A percentile compares a stretch with the other conserved stretches of the same genome.
Conservation (phyloP, 2,113 vertebrate genomes). For the Onychostruthus taczanowskii region DNA sequence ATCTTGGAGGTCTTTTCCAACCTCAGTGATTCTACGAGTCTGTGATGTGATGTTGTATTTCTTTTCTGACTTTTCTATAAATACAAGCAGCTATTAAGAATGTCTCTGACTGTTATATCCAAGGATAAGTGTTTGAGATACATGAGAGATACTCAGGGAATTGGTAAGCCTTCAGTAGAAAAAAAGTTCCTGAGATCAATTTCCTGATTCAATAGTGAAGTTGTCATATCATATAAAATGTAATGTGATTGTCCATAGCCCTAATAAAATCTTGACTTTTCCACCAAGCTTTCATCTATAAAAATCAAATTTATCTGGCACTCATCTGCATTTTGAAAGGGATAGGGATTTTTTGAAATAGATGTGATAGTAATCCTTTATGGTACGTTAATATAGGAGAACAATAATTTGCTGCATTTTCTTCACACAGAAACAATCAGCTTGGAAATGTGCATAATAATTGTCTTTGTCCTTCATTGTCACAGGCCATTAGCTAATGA, state of each 20-base stretch:
- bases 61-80: background rate
- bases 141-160: background rate
- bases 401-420: conserved; percentile 42
- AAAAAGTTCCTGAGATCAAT: conserved; percentile 17
- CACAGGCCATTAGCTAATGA: conserved; percentile 47
- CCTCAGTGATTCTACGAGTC: fast-evolving
- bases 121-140: background rate
- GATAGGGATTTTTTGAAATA: background rate
- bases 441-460: conserved; percentile 9
- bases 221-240: conserved; percentile 7
- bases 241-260: conserved; percentile 49
- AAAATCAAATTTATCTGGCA: conserved; percentile 61
- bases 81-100: background rate
- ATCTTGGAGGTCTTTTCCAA: background rate
- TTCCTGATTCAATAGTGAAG: conserved; percentile 21
- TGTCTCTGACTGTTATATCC: background rate
- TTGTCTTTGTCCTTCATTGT: conserved; percentile 52
- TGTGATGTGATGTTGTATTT: background rate
- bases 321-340: conserved; percentile 38
- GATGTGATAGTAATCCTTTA: conserved; percentile 17
- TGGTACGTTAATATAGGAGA: conserved; percentile 18
- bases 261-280: conserved; percentile 57
- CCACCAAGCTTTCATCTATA: conserved; percentile 37
- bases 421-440: conserved; percentile 27
- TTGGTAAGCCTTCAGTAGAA: background rate